Conservation (phyloP, 1,140 invertebrate genomes). For the Drosophila kurseongensis region DNA sequence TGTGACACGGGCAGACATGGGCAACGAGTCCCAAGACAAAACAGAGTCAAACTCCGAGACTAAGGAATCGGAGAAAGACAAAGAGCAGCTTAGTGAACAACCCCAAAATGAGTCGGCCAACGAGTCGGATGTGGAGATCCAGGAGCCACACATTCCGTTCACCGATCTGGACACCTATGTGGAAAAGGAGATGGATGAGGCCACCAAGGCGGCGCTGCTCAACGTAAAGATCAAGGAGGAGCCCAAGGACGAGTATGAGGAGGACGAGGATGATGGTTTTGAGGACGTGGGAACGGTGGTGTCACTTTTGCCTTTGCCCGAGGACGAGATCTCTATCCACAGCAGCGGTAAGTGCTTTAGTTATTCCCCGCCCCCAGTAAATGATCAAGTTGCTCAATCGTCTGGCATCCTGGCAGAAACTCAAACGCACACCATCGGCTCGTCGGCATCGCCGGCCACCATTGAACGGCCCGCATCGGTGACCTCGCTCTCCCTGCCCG, state of each 20-base stretch:
- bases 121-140: constrained; percentile 83
- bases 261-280: constrained; percentile 86
- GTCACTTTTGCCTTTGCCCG: constrained; percentile 56
- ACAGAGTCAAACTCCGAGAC: constrained; percentile 21
- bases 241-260: constrained; percentile 81
- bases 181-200: constrained; percentile 82
- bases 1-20: constrained; percentile 57
- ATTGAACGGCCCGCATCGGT: constrained; percentile 73
- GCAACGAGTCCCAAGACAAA: constrained; percentile 50
- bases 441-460: constrained; percentile 68
- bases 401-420: constrained; percentile 62
- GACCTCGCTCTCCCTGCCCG: constrained; percentile 57
- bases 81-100: constrained; percentile 19
- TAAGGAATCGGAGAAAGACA: constrained; percentile 22
- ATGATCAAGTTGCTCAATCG: constrained; percentile 14
- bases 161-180: constrained; percentile 85
- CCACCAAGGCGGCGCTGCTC: constrained; percentile 40
- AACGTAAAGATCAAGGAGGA: constrained; percentile 83
- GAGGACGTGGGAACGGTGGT: constrained; percentile 85
- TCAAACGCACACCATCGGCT: constrained; percentile 79
- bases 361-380: background rate
- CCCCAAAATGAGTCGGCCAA: constrained; percentile 74
- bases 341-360: constrained; percentile 73
- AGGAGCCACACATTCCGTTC: constrained; percentile 84
- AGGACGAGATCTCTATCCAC: constrained; percentile 79